These are phyloP conservation scores for Drosophila watanabei DNA, from an alignment of 1,140 invertebrate species.

Conservation along the genomic window DNA sequence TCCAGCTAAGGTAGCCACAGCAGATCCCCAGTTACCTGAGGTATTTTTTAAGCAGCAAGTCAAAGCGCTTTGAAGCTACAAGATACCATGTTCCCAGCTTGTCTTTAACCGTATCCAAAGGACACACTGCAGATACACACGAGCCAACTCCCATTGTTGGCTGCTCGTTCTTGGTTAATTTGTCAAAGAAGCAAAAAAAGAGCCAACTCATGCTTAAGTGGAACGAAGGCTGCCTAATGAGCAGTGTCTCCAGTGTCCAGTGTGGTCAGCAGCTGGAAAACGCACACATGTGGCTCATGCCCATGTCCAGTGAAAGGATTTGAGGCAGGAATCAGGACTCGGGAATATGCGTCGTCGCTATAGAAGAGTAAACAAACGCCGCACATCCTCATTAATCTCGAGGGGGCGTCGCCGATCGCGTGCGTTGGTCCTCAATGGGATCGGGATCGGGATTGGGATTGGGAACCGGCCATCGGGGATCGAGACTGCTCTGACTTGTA, in stretches of 20 bases:
- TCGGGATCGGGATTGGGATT: not conserved
- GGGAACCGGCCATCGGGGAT: not conserved
- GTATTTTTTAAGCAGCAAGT: not conserved
- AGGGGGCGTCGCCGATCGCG: constrained; percentile 66
- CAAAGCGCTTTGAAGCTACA: not conserved
- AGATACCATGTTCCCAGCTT: not conserved
- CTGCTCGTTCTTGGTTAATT: constrained; percentile 38
- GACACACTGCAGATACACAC: constrained; percentile 5
- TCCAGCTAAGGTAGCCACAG: too few relatives aligned
- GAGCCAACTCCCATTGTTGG: constrained; percentile 30
- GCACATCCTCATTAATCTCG: constrained; percentile 77
- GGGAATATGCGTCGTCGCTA: constrained; percentile 12
- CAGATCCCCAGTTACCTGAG: not conserved
- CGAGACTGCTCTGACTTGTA: constrained; percentile 43
- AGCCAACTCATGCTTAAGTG: constrained; percentile 76
- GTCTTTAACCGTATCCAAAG: not conserved
- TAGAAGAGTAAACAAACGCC: constrained; percentile 66
- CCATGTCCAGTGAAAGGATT: constrained; percentile 64
- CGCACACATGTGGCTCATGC: constrained; percentile 48
- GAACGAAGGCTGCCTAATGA: constrained; percentile 75
- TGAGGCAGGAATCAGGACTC: constrained; percentile 26
- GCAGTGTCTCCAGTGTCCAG: constrained; percentile 42
- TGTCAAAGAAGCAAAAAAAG: constrained; percentile 62
- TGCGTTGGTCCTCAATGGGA: constrained; percentile 36
- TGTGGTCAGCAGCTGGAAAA: constrained; percentile 79